These are phyloP conservation scores for Drosophila kikkawai DNA, from an alignment of 1,140 invertebrate genomes.

Conservation along the genomic window DNA sequence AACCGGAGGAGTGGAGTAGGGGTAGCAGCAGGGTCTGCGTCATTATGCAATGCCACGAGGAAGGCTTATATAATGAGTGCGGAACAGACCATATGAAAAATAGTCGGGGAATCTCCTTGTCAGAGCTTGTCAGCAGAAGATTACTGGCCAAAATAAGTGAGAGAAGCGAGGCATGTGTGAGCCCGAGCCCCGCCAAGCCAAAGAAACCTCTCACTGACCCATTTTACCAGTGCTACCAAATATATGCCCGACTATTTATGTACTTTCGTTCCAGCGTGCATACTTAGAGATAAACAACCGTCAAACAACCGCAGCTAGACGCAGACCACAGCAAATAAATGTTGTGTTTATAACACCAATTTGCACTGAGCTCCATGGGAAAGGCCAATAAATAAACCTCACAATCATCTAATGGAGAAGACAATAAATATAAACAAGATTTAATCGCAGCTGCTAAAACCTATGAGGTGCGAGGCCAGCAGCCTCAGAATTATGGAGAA, in stretches of 20 bases:
- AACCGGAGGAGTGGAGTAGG: neutral
- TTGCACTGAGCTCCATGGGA: constrained; percentile 14
- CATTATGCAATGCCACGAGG: constrained; percentile 67
- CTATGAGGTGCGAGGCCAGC: constrained; percentile 1
- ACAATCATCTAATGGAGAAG: constrained; percentile 17
- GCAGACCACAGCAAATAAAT: constrained; percentile 26
- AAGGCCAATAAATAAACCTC: constrained; percentile 15
- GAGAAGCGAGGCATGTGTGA: constrained; percentile 20
- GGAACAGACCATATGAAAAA: constrained; percentile 39
- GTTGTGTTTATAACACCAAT: constrained; percentile 20
- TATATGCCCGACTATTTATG: constrained; percentile 28
- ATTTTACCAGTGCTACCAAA: constrained; percentile 16
- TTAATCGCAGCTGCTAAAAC: constrained; percentile 1
- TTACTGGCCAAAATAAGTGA: constrained; percentile 24
- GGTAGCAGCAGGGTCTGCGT: constrained; percentile 18
- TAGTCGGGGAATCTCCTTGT: constrained; percentile 31
- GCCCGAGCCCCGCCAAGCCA: constrained; percentile 6
- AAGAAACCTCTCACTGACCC: constrained; percentile 43
- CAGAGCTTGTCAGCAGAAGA: constrained; percentile 39
- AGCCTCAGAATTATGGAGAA: neutral
- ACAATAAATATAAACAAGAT: constrained; percentile 27
- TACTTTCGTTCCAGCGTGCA: constrained; percentile 1
- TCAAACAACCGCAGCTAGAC: constrained; percentile 21
- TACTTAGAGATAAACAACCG: neutral
- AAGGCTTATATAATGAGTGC: constrained; percentile 59